Evolutionary conservation across 2,113 vertebrate genomes (phyloP), one percentile per base, ranked within the genome.

Genomic region (Hipposideros armiger): DNA sequence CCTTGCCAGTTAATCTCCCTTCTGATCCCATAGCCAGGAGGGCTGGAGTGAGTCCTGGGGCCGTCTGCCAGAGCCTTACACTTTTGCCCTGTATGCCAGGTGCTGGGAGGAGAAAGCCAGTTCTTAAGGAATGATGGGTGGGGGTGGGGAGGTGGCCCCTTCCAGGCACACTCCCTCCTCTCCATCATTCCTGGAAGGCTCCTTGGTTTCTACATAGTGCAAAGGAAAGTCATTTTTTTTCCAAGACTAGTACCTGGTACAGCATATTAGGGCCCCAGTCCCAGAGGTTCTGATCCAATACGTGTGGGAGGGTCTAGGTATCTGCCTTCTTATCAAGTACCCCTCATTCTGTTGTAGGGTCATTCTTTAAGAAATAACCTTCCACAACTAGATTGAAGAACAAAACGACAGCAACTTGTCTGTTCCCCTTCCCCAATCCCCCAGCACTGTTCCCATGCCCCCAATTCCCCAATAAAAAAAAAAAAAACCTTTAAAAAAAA

Each of bases 161-260:
- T 90, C 92, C 67, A 69, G 87, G 88, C 70, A 60, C 45, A 87
- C 42, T 58, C 26, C n/a, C 22, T 80, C 70, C n/a, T 60, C 74
- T 47, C 52, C 40, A 8, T 58, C 69, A 10, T 96, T 94, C 95
- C 94, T 95, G 91, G 88, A 96, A 97, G 77, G 40, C 42, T 62
- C 45, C 70, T 91, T 78, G 82, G 72, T 77, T 92, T 87, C 95
- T 87, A 3, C 30, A 7, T 2, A n/a, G 58, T 54, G 16, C 69
- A 70, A 32, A 82, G 47, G 60, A 90, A 90, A 92, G 67, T 40
- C 11, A 16, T 74, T 87, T 82, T 93, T 50, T 54, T 54, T 52
- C 92, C 80, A 45, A 91, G 72, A 9, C 76, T 76, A 73, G 28
- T 56, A n/a, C 17, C 58, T 89, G 36, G 45, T 45, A 3, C 14